Conservation (phyloP, 2,113 vertebrate species). For the Paratilapia polleni region DNA sequence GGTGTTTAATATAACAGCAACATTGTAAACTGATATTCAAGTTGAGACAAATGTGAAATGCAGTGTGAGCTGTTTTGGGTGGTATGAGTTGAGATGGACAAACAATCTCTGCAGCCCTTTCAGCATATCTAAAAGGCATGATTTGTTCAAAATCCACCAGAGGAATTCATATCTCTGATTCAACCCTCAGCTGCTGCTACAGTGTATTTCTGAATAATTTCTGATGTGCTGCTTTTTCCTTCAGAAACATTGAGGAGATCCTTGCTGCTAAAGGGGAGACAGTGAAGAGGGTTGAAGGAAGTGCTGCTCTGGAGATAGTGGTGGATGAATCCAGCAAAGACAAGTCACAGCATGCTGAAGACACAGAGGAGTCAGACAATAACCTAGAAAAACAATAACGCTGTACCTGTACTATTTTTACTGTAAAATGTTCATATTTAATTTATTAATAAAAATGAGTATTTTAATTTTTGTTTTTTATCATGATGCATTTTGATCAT, state of each 20-base stretch:
- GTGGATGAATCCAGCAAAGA: constrained; percentile 68
- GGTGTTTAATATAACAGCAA: neutral
- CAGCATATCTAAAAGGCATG: too few species aligned
- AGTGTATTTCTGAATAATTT: neutral
- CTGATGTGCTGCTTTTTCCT: neutral
- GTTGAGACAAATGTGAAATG: neutral
- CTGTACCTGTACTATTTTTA: neutral
- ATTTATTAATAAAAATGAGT: constrained; percentile 31
- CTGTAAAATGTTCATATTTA: constrained; percentile 5
- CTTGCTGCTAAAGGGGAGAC: constrained; percentile 91
- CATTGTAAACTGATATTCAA: neutral
- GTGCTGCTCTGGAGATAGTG: constrained; percentile 84
- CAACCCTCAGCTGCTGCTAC: neutral
- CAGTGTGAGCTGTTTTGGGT: neutral
- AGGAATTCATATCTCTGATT: neutral
- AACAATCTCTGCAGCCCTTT: too few species aligned
- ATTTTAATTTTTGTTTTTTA: neutral
- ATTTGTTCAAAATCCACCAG: too few species aligned
- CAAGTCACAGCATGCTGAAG: constrained; percentile 3
- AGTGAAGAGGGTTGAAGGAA: constrained; percentile 81
- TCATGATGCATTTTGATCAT: neutral
- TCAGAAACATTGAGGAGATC: constrained; percentile 96
- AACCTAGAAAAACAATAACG: constrained; percentile 52
- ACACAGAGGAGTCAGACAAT: constrained; percentile 19
- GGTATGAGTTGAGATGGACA: too few species aligned